Percentiles rank a stretch among this genome's conserved stretches.
Conservation (phyloP, 1,140 invertebrate species). For the Hypsibius dujardini region DNA sequence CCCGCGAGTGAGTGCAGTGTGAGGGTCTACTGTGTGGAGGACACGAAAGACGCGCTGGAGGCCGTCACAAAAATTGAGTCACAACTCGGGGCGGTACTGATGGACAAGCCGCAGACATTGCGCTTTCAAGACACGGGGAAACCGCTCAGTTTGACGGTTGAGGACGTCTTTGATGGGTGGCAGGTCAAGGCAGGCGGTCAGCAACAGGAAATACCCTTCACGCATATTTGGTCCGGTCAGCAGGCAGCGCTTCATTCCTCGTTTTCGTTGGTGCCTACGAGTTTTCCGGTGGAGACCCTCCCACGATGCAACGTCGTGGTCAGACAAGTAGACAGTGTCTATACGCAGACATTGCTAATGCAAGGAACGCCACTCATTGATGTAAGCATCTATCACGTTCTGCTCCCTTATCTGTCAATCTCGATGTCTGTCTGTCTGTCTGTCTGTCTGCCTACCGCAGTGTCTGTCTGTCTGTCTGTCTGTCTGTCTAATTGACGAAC, state of each 20-base stretch:
- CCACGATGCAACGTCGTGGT: neutral
- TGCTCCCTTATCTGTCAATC: too few relatives aligned
- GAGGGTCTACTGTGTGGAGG: slow-evolving; percentile 73
- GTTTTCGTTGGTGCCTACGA: slow-evolving; percentile 52
- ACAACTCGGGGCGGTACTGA: slow-evolving; percentile 58
- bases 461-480: too few relatives aligned
- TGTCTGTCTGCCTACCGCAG: too few relatives aligned
- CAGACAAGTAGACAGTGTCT: neutral
- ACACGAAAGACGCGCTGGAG: slow-evolving; percentile 73
- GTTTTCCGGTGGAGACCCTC: neutral
- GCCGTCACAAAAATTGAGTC: slow-evolving; percentile 48
- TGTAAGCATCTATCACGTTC: too few relatives aligned
- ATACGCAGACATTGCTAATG: neutral
- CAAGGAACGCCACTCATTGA: too few relatives aligned
- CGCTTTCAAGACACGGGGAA: slow-evolving; percentile 71
- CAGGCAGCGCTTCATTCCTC: slow-evolving; percentile 69
- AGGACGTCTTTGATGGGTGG: slow-evolving; percentile 68
- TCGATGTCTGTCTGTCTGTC: too few relatives aligned
- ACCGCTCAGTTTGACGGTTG: slow-evolving; percentile 63
- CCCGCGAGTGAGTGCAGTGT: slow-evolving; percentile 50
- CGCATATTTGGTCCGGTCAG: slow-evolving; percentile 73
- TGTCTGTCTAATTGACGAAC: too few relatives aligned
- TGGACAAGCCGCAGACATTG: slow-evolving; percentile 69
- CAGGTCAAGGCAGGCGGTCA: slow-evolving; percentile 73
- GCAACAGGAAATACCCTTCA: slow-evolving; percentile 65